Evolutionary conservation across 2,888 invertebrate genomes (phyloP).

Genomic region (Rotaria magnacalcarata): DNA sequence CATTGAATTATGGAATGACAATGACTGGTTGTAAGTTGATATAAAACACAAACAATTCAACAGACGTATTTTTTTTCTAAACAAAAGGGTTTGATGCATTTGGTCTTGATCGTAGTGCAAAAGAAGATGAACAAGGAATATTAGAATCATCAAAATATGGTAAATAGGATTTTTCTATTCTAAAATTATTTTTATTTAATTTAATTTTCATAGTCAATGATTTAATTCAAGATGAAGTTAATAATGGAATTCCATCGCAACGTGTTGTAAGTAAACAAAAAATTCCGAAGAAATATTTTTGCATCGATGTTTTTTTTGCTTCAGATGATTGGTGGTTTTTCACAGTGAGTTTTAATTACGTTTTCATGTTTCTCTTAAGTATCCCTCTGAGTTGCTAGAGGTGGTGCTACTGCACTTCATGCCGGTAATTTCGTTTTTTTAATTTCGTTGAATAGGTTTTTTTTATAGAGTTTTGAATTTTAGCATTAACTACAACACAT

Average conservation of each 20-base stretch:
- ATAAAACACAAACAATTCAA: too few species aligned
- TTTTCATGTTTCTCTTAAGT: too few species aligned
- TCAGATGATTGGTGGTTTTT: conserved; percentile 76
- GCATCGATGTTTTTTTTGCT: too few species aligned
- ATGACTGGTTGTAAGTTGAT: conserved; percentile 42
- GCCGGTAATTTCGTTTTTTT: not conserved
- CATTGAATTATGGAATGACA: conserved; percentile 44
- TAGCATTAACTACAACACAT: conserved; percentile 76
- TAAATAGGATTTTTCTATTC: not conserved
- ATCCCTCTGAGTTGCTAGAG: not conserved
- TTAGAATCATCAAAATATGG: conserved; percentile 37
- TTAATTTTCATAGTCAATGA: conserved; percentile 63
- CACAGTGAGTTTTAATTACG: conserved; percentile 55
- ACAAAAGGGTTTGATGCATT: conserved; percentile 42
- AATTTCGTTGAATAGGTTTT: too few species aligned
- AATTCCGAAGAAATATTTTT: not conserved
- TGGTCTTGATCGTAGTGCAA: conserved; percentile 42
- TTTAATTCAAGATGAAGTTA: conserved; percentile 74
- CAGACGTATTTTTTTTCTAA: not conserved
- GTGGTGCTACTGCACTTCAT: conserved; percentile 9
- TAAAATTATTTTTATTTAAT: not conserved
- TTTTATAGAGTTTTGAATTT: conserved; percentile 51
- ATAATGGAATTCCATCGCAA: conserved; percentile 74
- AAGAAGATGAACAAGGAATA: conserved; percentile 45
- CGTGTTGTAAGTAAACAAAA: conserved; percentile 63